Evolutionary conservation across 2,888 invertebrate genomes (phyloP).

Genomic region (Venusia cambrica): DNA sequence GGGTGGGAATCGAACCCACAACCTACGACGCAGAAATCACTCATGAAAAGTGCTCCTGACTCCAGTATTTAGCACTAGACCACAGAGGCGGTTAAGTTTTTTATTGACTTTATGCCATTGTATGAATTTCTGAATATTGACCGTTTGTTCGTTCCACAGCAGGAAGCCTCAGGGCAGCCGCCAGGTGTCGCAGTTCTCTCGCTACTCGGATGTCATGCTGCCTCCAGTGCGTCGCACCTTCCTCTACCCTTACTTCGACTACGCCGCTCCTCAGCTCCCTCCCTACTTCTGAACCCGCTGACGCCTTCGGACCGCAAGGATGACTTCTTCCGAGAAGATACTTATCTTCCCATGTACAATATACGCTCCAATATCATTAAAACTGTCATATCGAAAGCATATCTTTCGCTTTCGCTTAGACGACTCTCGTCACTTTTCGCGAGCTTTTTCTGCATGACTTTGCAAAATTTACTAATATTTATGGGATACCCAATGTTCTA

Average conservation of each 20-base stretch:
- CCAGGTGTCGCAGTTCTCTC: slow-evolving; percentile 71
- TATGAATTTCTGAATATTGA: no score
- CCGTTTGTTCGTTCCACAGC: slow-evolving; percentile 27
- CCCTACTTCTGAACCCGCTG: slow-evolving; percentile 62
- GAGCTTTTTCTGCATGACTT: slow-evolving; percentile 56
- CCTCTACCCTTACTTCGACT: slow-evolving; percentile 62
- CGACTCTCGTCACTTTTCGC: slow-evolving; percentile 41
- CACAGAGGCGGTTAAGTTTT: no score
- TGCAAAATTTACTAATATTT: slow-evolving; percentile 61
- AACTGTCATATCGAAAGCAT: slow-evolving; percentile 71
- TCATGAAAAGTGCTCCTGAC: no score
- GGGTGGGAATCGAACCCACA: no score
- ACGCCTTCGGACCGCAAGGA: slow-evolving; percentile 37
- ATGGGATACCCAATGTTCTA: slow-evolving; percentile 51
- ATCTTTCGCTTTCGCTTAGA: slow-evolving; percentile 67
- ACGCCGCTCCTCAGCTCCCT: slow-evolving; percentile 56
- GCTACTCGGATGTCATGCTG: slow-evolving; percentile 72
- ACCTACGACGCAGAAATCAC: no score
- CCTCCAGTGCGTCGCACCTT: slow-evolving; percentile 62
- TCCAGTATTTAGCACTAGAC: no score
- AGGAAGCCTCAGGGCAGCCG: slow-evolving; percentile 70
- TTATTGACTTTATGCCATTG: no score
- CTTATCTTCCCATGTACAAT: slow-evolving; percentile 55
- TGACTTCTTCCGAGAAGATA: slow-evolving; percentile 43
- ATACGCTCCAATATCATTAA: slow-evolving; percentile 40